These are phyloP conservation scores for Zaprionus camerounensis DNA, from an alignment of 1,140 invertebrate species.

Conservation along the genomic window DNA sequence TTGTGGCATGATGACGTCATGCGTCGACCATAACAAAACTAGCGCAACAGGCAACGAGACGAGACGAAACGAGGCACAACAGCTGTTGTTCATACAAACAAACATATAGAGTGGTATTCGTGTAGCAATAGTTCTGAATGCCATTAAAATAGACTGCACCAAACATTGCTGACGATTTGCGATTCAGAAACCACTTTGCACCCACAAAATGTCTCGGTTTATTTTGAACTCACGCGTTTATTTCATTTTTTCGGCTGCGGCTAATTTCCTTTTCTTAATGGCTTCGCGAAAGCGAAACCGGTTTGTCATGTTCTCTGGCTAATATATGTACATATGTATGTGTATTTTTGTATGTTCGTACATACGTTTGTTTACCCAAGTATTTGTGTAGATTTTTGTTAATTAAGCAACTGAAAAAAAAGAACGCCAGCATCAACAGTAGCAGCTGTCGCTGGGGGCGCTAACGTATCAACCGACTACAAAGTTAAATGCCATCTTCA, in stretches of 20 bases:
- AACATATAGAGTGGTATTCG: background rate
- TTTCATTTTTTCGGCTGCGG: conserved; percentile 46
- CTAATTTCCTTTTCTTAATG: conserved; percentile 61
- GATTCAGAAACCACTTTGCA: conserved; percentile 30
- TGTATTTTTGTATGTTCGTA: background rate
- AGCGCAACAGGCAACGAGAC: conserved; percentile 28
- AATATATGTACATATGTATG: conserved; percentile 22
- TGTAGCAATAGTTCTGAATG: conserved; percentile 1
- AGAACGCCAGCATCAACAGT: conserved; percentile 4
- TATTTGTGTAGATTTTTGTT: conserved; percentile 46
- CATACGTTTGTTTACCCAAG: background rate
- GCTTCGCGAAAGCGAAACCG: conserved; percentile 61
- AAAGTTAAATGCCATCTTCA: background rate
- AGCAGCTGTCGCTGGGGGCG: conserved; percentile 10
- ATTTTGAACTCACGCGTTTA: conserved; percentile 11
- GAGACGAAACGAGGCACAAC: conserved; percentile 37
- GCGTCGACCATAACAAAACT: conserved; percentile 46
- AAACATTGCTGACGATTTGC: background rate
- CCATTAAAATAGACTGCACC: conserved; percentile 7
- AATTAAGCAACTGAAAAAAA: conserved; percentile 57
- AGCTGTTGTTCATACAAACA: conserved; percentile 49
- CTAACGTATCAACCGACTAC: background rate
- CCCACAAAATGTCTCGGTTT: conserved; percentile 55
- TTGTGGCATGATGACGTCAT: conserved; percentile 72
- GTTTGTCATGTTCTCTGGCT: conserved; percentile 71